phyloP scores from a whole-genome alignment of 2,113 vertebrate genomes.

The Chaenocephalus aceratus region DNA sequence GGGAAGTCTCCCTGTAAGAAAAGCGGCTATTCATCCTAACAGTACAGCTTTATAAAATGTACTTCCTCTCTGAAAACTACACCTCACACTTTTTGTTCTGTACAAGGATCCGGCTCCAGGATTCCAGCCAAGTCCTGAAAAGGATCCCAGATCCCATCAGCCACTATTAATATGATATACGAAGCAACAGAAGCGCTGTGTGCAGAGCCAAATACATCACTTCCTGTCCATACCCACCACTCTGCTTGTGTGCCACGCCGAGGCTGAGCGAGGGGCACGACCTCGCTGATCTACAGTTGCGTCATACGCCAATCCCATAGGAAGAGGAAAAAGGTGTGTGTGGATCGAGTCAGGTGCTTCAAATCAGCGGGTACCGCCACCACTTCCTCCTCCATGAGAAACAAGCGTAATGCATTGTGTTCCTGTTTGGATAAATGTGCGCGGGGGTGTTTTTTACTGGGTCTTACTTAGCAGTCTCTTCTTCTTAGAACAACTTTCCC shows the following conservation, averaged over 20 bases:
- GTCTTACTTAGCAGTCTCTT: constrained; percentile 38
- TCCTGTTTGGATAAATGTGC: constrained; percentile 25
- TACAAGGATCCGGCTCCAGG: constrained; percentile 66
- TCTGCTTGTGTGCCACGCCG: constrained; percentile 20
- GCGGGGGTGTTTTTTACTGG: constrained; percentile 25
- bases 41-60: constrained; percentile 79
- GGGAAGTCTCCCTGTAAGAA: constrained; percentile 76
- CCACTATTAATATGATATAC: constrained; percentile 27
- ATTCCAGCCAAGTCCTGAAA: constrained; percentile 64
- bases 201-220: constrained; percentile 36
- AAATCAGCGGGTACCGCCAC: constrained; percentile 42
- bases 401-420: constrained; percentile 30
- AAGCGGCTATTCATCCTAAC: constrained; percentile 71
- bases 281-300: constrained; percentile 75
- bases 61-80: constrained; percentile 70
- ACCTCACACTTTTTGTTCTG: constrained; percentile 61
- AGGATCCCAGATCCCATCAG: constrained; percentile 50
- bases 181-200: constrained; percentile 33
- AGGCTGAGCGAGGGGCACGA: constrained; percentile 38
- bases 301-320: constrained; percentile 57
- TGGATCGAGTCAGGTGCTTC: constrained; percentile 70
- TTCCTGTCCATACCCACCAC: constrained; percentile 9
- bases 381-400: constrained; percentile 28
- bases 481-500: constrained; percentile 44
- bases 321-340: constrained; percentile 28